phyloP scores from a whole-genome alignment of 2,888 invertebrate genomes.

The Melipona bicolor region DNA sequence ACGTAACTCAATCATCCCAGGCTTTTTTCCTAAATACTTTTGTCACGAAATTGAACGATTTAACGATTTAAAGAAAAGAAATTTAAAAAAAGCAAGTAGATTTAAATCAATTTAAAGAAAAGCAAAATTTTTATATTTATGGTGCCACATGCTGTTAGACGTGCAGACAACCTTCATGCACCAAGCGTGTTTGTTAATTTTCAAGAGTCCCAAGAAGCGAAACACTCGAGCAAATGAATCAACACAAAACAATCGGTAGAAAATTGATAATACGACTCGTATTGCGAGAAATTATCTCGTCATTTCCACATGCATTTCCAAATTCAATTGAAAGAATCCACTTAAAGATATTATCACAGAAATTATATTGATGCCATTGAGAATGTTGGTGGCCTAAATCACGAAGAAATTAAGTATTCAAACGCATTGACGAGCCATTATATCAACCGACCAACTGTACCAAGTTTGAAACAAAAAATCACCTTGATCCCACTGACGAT shows the following conservation, averaged over 20 bases:
- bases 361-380: background rate
- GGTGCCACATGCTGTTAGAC: background rate
- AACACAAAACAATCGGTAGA: background rate
- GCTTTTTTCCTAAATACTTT: background rate
- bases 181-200: background rate
- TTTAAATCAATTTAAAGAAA: background rate
- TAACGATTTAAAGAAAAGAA: no score
- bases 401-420: no score
- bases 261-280: background rate
- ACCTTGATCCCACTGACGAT: conserved; percentile 70
- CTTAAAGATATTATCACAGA: background rate
- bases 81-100: no score
- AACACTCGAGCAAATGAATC: background rate
- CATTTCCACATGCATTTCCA: background rate
- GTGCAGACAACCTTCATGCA: conserved; percentile 18
- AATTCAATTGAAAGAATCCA: background rate
- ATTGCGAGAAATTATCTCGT: background rate
- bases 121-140: no score
- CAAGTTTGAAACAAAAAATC: conserved; percentile 10
- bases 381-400: background rate
- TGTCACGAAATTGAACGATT: background rate
- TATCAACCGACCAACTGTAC: background rate
- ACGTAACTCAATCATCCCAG: background rate
- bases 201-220: background rate
- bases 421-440: background rate